Evolutionary conservation across 2,888 invertebrate species (phyloP).

Genomic region (Caenorhabditis auriculariae): DNA sequence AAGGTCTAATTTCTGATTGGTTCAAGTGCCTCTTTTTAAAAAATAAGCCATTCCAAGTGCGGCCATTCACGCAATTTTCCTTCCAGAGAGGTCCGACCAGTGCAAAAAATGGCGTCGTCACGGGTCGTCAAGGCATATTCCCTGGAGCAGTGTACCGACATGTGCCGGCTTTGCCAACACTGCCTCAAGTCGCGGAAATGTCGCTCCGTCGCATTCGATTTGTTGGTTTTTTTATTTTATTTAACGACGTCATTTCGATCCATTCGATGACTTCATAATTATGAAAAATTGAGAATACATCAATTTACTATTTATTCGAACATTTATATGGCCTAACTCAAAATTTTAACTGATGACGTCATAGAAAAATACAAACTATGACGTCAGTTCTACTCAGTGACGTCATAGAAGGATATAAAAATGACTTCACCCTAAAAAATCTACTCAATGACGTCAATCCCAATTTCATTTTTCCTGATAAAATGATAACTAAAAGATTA

Average conservation of each 20-base stretch:
- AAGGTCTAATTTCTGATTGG: too few relatives aligned
- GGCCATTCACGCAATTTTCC: background rate
- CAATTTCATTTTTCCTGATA: too few relatives aligned
- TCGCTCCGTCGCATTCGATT: conserved; percentile 39
- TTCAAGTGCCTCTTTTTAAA: too few relatives aligned
- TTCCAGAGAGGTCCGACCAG: conserved; percentile 38
- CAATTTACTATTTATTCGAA: background rate
- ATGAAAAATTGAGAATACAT: background rate
- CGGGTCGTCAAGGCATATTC: conserved; percentile 43
- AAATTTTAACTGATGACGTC: conserved; percentile 2
- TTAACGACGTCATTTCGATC: background rate
- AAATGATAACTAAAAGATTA: too few relatives aligned
- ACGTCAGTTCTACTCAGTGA: too few relatives aligned
- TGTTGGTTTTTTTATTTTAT: conserved; percentile 21
- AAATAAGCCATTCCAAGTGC: too few relatives aligned
- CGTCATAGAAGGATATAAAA: too few relatives aligned
- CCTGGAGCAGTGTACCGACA: conserved; percentile 49
- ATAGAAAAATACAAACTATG: too few relatives aligned
- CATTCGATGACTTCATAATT: background rate
- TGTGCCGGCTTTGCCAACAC: conserved; percentile 42
- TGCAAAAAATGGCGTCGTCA: conserved; percentile 28
- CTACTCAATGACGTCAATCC: too few relatives aligned
- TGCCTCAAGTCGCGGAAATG: conserved; percentile 42
- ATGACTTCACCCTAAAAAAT: too few relatives aligned
- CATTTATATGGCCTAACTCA: background rate